A percentile compares a stretch with the other conserved stretches of the same genome.
Conservation (phyloP, 2,797 vertebrate species). For the Coccyzus lansbergi region DNA sequence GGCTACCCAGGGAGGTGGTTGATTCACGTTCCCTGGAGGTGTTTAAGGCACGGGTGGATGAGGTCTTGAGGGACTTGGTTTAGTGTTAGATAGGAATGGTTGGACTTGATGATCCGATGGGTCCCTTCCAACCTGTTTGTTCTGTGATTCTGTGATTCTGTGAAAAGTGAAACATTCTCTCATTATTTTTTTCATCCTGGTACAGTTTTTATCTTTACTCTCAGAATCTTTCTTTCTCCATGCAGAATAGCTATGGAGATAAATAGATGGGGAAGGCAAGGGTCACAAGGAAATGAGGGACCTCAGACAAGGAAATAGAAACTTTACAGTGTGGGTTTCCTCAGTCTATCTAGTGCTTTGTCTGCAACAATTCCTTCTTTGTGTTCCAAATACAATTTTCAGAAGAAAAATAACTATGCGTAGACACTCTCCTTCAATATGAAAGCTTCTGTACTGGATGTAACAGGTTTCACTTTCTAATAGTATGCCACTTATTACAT, state of each 20-base stretch:
- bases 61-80: no score
- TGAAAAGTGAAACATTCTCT: neutral
- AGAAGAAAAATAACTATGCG: rapidly evolving
- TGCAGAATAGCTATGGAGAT: neutral
- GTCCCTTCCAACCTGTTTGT: no score
- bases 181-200: neutral
- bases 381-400: neutral
- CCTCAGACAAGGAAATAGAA: neutral
- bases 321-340: neutral
- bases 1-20: no score
- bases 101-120: no score
- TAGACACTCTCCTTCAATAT: neutral
- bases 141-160: no score
- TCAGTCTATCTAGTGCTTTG: neutral
- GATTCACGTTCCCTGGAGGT: no score
- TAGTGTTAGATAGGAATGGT: no score
- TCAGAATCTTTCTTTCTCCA: neutral
- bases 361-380: neutral
- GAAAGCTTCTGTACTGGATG: neutral
- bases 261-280: neutral
- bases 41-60: no score
- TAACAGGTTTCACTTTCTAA: neutral
- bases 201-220: neutral
- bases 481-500: rapidly evolving
- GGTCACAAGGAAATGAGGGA: neutral